Evolutionary conservation across 1,140 invertebrate genomes (phyloP).

Genomic region (Lethrus apterus): DNA sequence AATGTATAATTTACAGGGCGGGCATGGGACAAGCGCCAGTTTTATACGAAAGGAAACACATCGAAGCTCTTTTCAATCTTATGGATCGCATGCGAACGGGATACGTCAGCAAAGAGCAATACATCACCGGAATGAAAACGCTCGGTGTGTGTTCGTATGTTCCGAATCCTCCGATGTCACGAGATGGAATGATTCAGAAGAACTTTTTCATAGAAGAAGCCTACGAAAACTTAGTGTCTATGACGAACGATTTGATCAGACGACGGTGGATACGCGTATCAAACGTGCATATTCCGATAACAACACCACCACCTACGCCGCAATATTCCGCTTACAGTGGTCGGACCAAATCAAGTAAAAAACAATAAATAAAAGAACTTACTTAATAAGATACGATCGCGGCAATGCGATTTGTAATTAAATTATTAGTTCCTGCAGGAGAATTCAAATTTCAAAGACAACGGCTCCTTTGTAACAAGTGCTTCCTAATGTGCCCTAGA

Average conservation of each 20-base stretch:
- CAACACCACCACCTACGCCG: conserved; percentile 5
- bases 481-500: too few relatives aligned
- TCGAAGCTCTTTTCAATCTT: conserved; percentile 31
- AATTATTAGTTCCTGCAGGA: too few relatives aligned
- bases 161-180: conserved; percentile 17
- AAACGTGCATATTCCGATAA: not conserved
- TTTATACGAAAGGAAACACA: conserved; percentile 35
- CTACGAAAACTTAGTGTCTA: conserved; percentile 14
- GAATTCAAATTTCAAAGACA: too few relatives aligned
- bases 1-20: conserved; percentile 43
- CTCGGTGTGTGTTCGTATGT: conserved; percentile 29
- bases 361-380: too few relatives aligned
- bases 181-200: conserved; percentile 17
- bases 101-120: conserved; percentile 32
- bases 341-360: too few relatives aligned
- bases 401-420: too few relatives aligned
- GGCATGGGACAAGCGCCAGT: conserved; percentile 42
- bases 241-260: conserved; percentile 22
- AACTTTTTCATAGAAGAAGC: conserved; percentile 28
- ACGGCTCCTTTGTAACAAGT: too few relatives aligned
- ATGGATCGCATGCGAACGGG: conserved; percentile 34
- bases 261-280: conserved; percentile 12
- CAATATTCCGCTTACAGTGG: conserved; percentile 2
- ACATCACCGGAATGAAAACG: conserved; percentile 29
- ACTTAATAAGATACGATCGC: too few relatives aligned